phyloP scores from a whole-genome alignment of 2,888 invertebrate genomes.

The Eristalis arbustorum region DNA sequence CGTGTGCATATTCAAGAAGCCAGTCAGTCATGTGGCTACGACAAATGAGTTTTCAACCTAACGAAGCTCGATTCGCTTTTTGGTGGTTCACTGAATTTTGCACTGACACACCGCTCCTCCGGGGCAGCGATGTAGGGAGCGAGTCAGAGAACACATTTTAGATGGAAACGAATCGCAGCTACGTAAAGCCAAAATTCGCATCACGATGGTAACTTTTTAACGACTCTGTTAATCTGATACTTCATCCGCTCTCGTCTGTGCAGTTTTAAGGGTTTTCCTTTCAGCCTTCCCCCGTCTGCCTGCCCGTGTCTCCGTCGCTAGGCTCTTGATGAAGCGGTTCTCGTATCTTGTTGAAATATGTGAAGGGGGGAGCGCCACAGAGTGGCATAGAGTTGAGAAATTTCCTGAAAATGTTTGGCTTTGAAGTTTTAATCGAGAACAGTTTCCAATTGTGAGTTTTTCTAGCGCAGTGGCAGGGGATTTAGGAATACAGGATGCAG shows the following conservation, averaged over 20 bases:
- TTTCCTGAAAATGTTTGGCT: neutral
- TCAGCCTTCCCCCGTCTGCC: neutral
- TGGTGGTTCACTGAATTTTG: slow-evolving; percentile 35
- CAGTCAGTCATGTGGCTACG: slow-evolving; percentile 33
- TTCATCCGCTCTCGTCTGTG: slow-evolving; percentile 32
- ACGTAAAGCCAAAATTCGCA: slow-evolving; percentile 4
- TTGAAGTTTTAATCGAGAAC: slow-evolving; percentile 54
- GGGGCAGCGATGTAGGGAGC: too few species aligned
- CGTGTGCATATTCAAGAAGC: slow-evolving; percentile 2
- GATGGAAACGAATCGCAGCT: slow-evolving; percentile 6
- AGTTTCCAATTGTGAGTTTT: slow-evolving; percentile 50
- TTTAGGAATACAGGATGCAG: neutral
- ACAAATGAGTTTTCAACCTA: slow-evolving; percentile 50
- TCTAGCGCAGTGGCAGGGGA: neutral
- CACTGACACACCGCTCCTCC: neutral
- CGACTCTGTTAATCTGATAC: slow-evolving; percentile 45
- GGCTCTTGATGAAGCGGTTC: neutral
- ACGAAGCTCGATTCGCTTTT: slow-evolving; percentile 40
- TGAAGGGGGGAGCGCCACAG: neutral
- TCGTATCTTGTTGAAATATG: slow-evolving; percentile 14
- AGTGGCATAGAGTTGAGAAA: neutral
- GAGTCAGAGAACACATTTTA: neutral
- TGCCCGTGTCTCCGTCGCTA: neutral
- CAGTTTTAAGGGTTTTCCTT: slow-evolving; percentile 22
- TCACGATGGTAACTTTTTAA: slow-evolving; percentile 36